A percentile compares a stretch with the other conserved stretches of the same genome.
phyloP scores from a whole-genome alignment of 2,888 invertebrate genomes.

The Acanthococcus lagerstroemiae region DNA sequence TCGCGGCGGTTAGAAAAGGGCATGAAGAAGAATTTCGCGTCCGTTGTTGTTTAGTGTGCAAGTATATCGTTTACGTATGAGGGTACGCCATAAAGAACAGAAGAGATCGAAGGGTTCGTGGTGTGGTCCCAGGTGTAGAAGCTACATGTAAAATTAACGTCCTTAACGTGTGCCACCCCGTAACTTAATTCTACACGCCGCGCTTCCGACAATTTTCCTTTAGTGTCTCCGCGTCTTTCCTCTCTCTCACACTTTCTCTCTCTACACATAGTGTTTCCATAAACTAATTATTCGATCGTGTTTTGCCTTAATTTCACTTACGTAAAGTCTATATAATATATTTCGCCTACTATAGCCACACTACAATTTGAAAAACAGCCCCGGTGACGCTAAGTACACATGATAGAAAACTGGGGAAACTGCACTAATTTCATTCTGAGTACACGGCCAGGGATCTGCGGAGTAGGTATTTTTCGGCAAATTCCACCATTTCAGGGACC shows the following conservation, averaged over 20 bases:
- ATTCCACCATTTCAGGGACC: no score
- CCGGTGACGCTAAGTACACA: no score
- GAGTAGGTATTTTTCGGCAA: no score
- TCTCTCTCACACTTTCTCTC: neutral
- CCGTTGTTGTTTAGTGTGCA: neutral
- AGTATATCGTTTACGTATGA: neutral
- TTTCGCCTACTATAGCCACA: no score
- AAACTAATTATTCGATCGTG: conserved; percentile 14
- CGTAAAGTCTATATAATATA: no score
- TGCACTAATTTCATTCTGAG: no score
- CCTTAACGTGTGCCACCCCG: conserved; percentile 14
- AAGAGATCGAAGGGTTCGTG: conserved; percentile 15
- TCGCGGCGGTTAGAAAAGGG: neutral
- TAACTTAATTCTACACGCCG: conserved; percentile 19
- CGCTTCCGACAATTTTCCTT: conserved; percentile 19
- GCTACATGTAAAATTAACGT: conserved; percentile 24
- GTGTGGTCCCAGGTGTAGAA: conserved; percentile 26
- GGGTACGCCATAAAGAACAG: neutral
- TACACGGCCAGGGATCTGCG: no score
- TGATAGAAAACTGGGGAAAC: no score
- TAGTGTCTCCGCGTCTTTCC: neutral
- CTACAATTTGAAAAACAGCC: no score
- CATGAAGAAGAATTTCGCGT: neutral
- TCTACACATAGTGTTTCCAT: conserved; percentile 2
- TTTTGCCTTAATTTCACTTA: conserved; percentile 15